Evolutionary conservation across 1,140 invertebrate species (phyloP), one percentile per base, ranked within the genome.

Genomic region (Lethrus apterus): DNA sequence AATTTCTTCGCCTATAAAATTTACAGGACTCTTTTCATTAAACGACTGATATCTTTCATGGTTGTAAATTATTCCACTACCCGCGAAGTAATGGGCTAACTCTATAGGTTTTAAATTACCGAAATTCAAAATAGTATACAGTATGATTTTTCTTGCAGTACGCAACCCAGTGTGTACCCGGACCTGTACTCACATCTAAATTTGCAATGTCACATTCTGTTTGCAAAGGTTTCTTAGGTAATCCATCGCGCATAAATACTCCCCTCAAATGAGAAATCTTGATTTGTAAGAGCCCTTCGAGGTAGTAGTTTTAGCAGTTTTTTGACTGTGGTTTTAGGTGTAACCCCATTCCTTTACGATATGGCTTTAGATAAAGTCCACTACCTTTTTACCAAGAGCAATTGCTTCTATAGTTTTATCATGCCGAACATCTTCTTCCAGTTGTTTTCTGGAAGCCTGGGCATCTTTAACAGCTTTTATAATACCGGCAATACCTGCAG

Each of bases 161-260:
- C 21, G 59, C 59, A 55, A 64, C 60, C 63, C 63, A 66, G 57
- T 66, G 61, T 32, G 63, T 63, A 33, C 64, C 58, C 40, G 20
- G 5, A 46, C 56, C 56, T 15, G 52, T 40, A n/a, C 32, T 42
- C 35, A 34, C 33, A 54, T 67, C 62, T 44, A 62, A 55, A 52
- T 64, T 67, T 20, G 64, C 14, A 23, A 67, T 58, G 36, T 48
- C 59, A 49, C 57, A 60, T 62, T 67, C 59, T 40, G 54, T 52
- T 40, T 20, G 41, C 30, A 17, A 33, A 24, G 57, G 30, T 35
- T 36, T 49, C 10, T 36, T 51, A 20, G 62, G 61, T 52, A 64
- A 52, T 40, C 21, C 46, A 54, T 65, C 48, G 24, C 55, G 51
- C 63, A 64, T 65, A 51, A 57, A 64, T 1, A 63, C 57, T 19